phyloP scores from a whole-genome alignment of 2,797 vertebrate genomes.

The Sebastes steindachneri region DNA sequence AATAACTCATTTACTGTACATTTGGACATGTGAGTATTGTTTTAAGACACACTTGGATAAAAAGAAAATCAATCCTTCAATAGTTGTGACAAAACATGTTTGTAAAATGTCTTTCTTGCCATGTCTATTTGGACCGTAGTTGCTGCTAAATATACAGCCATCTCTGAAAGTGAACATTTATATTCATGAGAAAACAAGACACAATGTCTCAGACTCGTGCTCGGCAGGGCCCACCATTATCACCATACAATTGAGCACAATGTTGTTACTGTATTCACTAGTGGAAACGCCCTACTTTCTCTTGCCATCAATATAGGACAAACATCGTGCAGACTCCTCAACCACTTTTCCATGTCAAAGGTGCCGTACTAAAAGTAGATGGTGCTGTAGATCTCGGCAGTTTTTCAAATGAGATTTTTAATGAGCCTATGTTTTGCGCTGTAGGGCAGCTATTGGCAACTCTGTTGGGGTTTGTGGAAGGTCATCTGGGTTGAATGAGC shows the following conservation, averaged over 20 bases:
- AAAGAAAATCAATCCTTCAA: not conserved
- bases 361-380: slow-evolving; percentile 79
- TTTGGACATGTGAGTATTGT: not conserved
- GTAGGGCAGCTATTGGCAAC: slow-evolving; percentile 64
- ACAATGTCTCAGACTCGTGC: slow-evolving; percentile 18
- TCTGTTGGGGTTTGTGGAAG: slow-evolving; percentile 78
- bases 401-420: slow-evolving; percentile 79
- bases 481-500: slow-evolving; percentile 80
- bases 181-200: slow-evolving; percentile 37
- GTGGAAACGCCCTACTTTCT: slow-evolving; percentile 74
- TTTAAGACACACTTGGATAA: not conserved
- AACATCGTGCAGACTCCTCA: slow-evolving; percentile 65
- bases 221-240: slow-evolving; percentile 31
- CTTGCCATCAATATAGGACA: slow-evolving; percentile 72
- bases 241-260: slow-evolving; percentile 60
- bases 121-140: not conserved
- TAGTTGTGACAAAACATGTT: not conserved
- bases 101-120: not conserved
- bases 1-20: not conserved
- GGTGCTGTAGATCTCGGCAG: slow-evolving; percentile 65
- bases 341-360: slow-evolving; percentile 70
- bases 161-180: slow-evolving; percentile 13
- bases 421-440: slow-evolving; percentile 78
- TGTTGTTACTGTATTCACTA: slow-evolving; percentile 71
- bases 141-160: not conserved